phyloP scores from a whole-genome alignment of 1,140 invertebrate genomes.

The Cydia amplana region DNA sequence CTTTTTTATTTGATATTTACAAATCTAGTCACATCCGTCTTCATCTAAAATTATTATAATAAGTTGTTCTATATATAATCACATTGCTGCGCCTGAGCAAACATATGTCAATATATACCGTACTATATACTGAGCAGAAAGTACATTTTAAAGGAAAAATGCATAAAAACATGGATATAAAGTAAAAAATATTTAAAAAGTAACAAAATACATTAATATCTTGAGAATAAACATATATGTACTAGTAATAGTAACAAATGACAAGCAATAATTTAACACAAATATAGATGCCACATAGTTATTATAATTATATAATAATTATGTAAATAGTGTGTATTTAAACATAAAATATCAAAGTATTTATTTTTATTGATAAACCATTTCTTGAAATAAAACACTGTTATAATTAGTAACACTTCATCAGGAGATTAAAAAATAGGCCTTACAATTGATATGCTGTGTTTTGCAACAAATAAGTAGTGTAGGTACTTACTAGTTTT shows the following conservation, averaged over 20 bases:
- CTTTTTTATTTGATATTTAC: conserved; percentile 76
- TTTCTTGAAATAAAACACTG: no score
- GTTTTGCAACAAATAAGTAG: not conserved
- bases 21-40: conserved; percentile 76
- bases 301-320: not conserved
- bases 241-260: no score
- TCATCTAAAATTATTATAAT: conserved; percentile 60
- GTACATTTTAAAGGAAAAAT: conserved; percentile 32
- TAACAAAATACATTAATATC: conserved; percentile 25
- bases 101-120: conserved; percentile 31
- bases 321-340: conserved; percentile 29
- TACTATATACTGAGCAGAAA: conserved; percentile 34
- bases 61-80: conserved; percentile 55
- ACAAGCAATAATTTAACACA: not conserved
- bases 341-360: no score
- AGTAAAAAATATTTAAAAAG: conserved; percentile 35
- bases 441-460: not conserved
- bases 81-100: conserved; percentile 51
- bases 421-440: conserved; percentile 13
- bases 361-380: no score
- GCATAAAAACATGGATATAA: conserved; percentile 33
- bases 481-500: conserved; percentile 18
- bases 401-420: not conserved
- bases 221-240: conserved; percentile 34
- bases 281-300: not conserved